Evolutionary conservation across 1,140 invertebrate species (phyloP), one percentile per base, ranked within the genome.

Genomic region (Carposina sasakii): DNA sequence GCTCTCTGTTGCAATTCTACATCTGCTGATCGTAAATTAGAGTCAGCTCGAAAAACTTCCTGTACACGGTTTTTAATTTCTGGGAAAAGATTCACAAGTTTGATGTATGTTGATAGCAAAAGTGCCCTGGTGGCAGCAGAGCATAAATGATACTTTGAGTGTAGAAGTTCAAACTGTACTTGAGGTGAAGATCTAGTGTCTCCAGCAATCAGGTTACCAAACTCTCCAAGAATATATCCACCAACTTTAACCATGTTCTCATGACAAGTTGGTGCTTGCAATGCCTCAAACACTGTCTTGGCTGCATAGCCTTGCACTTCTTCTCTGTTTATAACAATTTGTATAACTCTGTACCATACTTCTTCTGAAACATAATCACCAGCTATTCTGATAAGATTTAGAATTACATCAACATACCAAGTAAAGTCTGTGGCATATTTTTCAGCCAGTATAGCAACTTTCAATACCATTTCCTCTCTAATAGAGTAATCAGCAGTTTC

Each of bases 201-300:
- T 9, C 98, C 98, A 61, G 98, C 98, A 76, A 99, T 99, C 17
- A 99, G 89, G 87, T 99, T 99, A 21, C 98, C 98, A 88, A 99
- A 99, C 87, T 99, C 98, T 46, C 98, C 98, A 31, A 99, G 88
- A 66, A 99, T 99, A 67, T 99, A 99, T 20, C 98, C 98, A 43
- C 98, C 98, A 34, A 99, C 98, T 91, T 99, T 99, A 0, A 99
- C 98, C 98, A 99, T 99, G 82, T 99, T 99, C 87, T 99, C 98
- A 85, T 99, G 98, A 77, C 98, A 99, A 39, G 98, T 97, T 20
- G 97, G 96, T 33, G 97, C 97, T 89, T 99, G 97, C 37, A 99
- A 84, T 54, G 98, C 95, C 85, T 99, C 98, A 88, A 99, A 99
- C 4, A 99, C 98, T 24, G 98, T 99, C 88, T 99, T 99, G 5